Evolutionary conservation across 2,797 vertebrate species (phyloP).

Genomic region (Urosaurus nigricauda): DNA sequence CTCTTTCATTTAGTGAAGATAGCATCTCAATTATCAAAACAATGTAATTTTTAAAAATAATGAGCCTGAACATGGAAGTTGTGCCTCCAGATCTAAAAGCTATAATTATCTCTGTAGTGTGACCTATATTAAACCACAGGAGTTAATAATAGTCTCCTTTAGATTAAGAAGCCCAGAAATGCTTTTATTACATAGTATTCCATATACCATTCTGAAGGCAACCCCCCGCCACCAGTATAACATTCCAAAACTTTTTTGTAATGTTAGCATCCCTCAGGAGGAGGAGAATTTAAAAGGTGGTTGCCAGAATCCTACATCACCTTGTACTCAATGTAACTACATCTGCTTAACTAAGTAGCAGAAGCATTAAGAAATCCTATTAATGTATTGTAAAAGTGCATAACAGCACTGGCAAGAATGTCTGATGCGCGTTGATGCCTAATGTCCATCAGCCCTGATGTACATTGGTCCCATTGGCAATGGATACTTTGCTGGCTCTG

Average conservation of each 20-base stretch:
- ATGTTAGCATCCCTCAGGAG: neutral
- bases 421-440: too few species aligned
- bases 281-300: neutral
- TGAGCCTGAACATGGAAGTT: neutral
- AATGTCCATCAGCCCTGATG: too few species aligned
- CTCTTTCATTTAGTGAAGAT: neutral
- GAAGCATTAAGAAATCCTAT: too few species aligned
- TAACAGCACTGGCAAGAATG: too few species aligned
- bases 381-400: too few species aligned
- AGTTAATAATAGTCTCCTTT: neutral
- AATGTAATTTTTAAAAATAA: neutral
- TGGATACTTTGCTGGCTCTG: too few species aligned
- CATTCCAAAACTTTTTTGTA: neutral
- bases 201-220: neutral
- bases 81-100: neutral
- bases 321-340: too few species aligned
- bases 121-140: neutral
- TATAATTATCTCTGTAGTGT: neutral
- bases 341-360: too few species aligned
- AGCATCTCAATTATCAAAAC: neutral
- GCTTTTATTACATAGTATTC: neutral
- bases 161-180: neutral
- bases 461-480: too few species aligned
- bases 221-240: neutral
- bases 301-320: too few species aligned